A percentile compares a stretch with the other conserved stretches of the same genome.
Conservation (phyloP, 2,888 invertebrate species). For the Hoplodrina blanda region DNA sequence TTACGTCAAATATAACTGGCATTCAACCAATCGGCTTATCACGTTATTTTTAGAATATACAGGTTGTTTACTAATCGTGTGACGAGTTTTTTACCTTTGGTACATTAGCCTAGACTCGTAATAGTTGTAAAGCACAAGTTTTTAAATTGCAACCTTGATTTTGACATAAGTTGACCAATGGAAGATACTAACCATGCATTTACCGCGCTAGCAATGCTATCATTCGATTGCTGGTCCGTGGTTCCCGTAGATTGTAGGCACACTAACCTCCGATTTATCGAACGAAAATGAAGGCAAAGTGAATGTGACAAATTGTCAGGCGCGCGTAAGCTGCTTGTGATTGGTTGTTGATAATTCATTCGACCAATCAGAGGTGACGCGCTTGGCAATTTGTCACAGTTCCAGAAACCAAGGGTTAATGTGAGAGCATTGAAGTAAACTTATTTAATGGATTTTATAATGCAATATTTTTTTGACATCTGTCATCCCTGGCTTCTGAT, state of each 20-base stretch:
- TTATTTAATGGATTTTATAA: not conserved
- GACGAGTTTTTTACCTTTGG: slow-evolving; percentile 3
- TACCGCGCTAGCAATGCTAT: not conserved
- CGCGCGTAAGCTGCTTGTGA: too few relatives aligned
- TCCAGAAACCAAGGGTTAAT: too few relatives aligned
- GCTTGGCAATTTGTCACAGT: too few relatives aligned
- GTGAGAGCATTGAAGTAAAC: too few relatives aligned
- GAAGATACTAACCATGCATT: not conserved
- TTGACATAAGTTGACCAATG: slow-evolving; percentile 1
- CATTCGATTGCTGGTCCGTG: not conserved
- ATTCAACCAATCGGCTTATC: not conserved
- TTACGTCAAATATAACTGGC: not conserved
- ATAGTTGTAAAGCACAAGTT: not conserved
- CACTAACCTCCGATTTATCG: too few relatives aligned
- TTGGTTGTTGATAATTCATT: too few relatives aligned
- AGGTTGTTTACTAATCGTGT: not conserved
- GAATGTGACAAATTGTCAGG: too few relatives aligned
- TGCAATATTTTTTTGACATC: not conserved
- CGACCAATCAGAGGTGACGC: too few relatives aligned
- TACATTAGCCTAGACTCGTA: not conserved
- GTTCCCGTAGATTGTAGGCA: not conserved
- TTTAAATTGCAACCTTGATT: slow-evolving; percentile 19
- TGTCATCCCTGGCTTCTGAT: not conserved
- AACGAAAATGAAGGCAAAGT: too few relatives aligned
- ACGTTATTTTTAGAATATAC: slow-evolving; percentile 9